A percentile compares a stretch with the other conserved stretches of the same genome.
These are phyloP conservation scores for Aphodius sticticus DNA, from an alignment of 2,888 invertebrate species.

Conservation along the genomic window DNA sequence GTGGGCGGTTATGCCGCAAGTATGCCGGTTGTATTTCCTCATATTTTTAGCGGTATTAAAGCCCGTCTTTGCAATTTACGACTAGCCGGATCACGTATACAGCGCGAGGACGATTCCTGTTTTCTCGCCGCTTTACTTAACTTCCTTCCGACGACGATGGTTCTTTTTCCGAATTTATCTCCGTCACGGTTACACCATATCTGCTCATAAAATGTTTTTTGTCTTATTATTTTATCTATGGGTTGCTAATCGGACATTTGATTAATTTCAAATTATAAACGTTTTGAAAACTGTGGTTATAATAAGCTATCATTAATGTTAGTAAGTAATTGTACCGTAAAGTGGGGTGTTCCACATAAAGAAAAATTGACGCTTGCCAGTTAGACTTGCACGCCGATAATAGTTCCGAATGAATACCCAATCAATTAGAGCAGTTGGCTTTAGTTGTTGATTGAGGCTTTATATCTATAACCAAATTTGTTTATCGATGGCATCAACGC, in stretches of 20 bases:
- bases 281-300: neutral
- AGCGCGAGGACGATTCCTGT: neutral
- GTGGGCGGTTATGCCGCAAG: neutral
- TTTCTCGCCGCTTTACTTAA: neutral
- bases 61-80: slow-evolving; percentile 18
- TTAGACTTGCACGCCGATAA: too few species aligned
- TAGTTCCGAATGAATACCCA: too few species aligned
- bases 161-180: neutral
- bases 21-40: slow-evolving; percentile 4
- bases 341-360: too few species aligned
- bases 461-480: too few species aligned
- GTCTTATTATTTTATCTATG: neutral
- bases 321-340: too few species aligned
- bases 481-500: too few species aligned
- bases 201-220: neutral
- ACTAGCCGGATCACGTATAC: slow-evolving; percentile 20
- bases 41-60: slow-evolving; percentile 4
- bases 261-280: neutral
- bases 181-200: neutral
- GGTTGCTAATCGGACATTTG: neutral
- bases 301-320: too few species aligned
- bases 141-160: neutral
- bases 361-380: too few species aligned
- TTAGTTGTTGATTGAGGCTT: too few species aligned
- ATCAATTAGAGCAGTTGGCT: too few species aligned